A percentile compares a stretch with the other conserved stretches of the same genome.
These are phyloP conservation scores for Drosophila melanocephala DNA, from an alignment of 2,888 invertebrate genomes.

Conservation along the genomic window DNA sequence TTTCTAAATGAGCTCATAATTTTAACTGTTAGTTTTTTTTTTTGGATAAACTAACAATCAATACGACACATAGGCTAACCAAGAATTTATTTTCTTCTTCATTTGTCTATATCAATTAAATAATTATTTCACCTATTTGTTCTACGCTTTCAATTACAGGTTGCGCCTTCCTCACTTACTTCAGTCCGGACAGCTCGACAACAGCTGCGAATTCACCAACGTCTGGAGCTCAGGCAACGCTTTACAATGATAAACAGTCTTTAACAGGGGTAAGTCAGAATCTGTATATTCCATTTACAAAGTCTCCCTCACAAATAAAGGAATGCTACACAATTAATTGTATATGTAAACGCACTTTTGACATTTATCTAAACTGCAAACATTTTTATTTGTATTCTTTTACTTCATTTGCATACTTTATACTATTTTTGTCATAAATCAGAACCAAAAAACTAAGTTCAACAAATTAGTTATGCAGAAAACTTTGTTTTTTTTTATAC, in stretches of 20 bases:
- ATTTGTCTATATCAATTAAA: neutral
- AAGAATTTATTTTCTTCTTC: neutral
- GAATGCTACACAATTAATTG: conserved; percentile 28
- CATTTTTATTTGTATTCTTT: conserved; percentile 48
- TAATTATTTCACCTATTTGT: neutral
- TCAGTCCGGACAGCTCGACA: conserved; percentile 96
- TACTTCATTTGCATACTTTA: conserved; percentile 34
- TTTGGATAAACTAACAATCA: neutral
- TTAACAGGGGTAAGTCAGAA: conserved; percentile 97
- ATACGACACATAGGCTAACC: neutral
- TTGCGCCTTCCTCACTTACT: conserved; percentile 99
- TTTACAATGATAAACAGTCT: conserved; percentile 98
- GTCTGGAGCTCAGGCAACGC: conserved; percentile 86
- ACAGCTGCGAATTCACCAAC: conserved; percentile 87
- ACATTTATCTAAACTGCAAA: conserved; percentile 40
- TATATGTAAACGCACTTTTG: conserved; percentile 38
- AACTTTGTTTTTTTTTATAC: conserved; percentile 21
- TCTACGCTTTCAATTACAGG: conserved; percentile 87
- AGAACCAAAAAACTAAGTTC: conserved; percentile 32
- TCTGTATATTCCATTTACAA: conserved; percentile 18
- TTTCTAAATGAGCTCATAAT: neutral
- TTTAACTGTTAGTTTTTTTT: neutral
- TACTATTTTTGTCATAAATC: conserved; percentile 39
- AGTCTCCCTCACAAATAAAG: neutral
- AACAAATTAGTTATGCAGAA: conserved; percentile 44